Evolutionary conservation across 2,113 vertebrate species (phyloP).

Genomic region (Excalfactoria chinensis): DNA sequence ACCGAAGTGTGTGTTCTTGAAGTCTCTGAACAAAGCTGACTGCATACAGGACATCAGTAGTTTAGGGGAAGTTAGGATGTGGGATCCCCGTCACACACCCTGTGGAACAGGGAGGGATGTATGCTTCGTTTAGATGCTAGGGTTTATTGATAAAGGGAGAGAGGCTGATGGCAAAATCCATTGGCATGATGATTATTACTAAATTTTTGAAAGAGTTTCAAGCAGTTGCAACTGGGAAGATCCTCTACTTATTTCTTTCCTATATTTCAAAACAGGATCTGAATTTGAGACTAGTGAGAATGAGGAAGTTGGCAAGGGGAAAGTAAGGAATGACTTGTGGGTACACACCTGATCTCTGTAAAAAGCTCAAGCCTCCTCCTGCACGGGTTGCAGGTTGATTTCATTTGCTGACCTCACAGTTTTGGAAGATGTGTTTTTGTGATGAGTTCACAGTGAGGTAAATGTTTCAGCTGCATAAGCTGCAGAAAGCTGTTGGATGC

Average conservation of each 20-base stretch:
- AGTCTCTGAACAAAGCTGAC: not conserved
- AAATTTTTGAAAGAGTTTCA: not conserved
- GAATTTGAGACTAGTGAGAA: not conserved
- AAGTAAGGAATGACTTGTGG: not conserved
- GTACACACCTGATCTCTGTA: not conserved
- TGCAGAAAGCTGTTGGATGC: not conserved
- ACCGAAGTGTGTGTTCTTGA: not conserved
- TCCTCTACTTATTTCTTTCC: not conserved
- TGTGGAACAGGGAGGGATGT: not conserved
- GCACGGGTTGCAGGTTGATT: not conserved
- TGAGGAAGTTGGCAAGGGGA: not conserved
- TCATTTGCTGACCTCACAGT: not conserved
- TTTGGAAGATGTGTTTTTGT: not conserved
- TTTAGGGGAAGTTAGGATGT: not conserved
- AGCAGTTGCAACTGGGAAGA: not conserved
- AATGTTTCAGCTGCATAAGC: not conserved
- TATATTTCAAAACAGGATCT: not conserved
- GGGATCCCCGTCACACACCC: not conserved
- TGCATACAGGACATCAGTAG: not conserved
- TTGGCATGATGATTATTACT: not conserved
- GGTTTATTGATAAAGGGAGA: not conserved
- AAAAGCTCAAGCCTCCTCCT: not conserved
- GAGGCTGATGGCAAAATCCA: not conserved
- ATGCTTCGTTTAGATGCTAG: not conserved
- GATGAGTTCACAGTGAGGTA: not conserved